Conservation (phyloP, 2,888 invertebrate species). For the Epirrhoe alternata region DNA sequence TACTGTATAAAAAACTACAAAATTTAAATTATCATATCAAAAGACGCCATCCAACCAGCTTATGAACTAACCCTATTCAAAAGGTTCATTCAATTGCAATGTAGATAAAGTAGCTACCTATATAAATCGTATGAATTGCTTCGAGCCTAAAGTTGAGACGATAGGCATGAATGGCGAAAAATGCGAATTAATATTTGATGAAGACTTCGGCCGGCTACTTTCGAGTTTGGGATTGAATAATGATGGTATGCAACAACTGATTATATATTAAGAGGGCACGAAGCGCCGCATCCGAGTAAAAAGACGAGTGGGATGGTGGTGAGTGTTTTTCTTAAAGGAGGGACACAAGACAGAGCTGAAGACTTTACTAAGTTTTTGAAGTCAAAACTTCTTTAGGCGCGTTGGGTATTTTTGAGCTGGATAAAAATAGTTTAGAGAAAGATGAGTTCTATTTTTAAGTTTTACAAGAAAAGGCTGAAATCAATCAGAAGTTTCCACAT, state of each 20-base stretch:
- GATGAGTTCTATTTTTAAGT: too few relatives aligned
- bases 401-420: too few relatives aligned
- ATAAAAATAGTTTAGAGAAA: too few relatives aligned
- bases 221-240: slow-evolving; percentile 34
- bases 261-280: slow-evolving; percentile 42
- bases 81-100: neutral
- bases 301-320: too few relatives aligned
- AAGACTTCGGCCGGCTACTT: slow-evolving; percentile 9
- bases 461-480: neutral
- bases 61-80: neutral
- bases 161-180: slow-evolving; percentile 13
- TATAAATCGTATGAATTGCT: neutral
- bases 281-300: too few relatives aligned
- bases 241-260: slow-evolving; percentile 75
- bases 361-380: too few relatives aligned
- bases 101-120: neutral
- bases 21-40: too few relatives aligned
- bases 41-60: too few relatives aligned
- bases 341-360: too few relatives aligned
- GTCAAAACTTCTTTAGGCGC: too few relatives aligned
- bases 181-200: slow-evolving; percentile 13
- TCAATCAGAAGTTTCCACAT: neutral
- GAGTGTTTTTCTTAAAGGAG: too few relatives aligned
- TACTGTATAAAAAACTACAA: too few relatives aligned
- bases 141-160: slow-evolving; percentile 1